phyloP scores from a whole-genome alignment of 2,113 vertebrate species.

The Fulmarus glacialis region DNA sequence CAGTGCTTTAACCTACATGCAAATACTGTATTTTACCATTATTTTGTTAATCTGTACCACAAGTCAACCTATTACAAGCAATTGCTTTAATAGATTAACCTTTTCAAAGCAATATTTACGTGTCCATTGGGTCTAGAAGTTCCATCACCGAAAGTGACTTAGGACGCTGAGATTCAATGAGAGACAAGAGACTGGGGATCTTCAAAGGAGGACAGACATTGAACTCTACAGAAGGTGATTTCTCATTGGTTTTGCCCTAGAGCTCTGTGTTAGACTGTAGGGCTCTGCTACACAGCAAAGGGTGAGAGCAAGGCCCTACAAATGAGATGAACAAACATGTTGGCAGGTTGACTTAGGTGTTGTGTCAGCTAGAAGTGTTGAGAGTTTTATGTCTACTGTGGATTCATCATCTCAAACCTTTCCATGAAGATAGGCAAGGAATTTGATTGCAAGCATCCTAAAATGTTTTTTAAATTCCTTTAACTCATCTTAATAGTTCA shows the following conservation, averaged over 20 bases:
- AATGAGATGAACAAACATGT: background rate
- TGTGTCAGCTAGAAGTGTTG: fast-evolving
- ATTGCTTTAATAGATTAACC: background rate
- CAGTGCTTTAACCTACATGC: background rate
- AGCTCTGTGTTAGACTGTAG: background rate
- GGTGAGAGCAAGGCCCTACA: background rate
- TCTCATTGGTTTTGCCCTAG: background rate
- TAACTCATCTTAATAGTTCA: background rate
- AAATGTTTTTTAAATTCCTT: background rate
- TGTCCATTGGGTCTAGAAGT: background rate
- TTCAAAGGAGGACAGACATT: background rate
- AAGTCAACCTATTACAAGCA: background rate
- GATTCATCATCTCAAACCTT: background rate
- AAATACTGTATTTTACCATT: background rate
- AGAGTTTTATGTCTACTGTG: background rate
- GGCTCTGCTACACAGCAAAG: background rate
- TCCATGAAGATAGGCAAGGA: background rate
- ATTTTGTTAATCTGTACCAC: background rate
- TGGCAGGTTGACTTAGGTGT: background rate
- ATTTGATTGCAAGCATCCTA: background rate
- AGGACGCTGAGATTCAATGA: background rate
- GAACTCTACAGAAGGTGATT: background rate
- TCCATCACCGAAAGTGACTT: background rate
- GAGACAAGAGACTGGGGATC: background rate
- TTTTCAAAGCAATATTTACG: background rate